Percentiles rank a stretch among this genome's conserved stretches.
Conservation (phyloP, 2,888 invertebrate species). For the Pegoplata infirma region DNA sequence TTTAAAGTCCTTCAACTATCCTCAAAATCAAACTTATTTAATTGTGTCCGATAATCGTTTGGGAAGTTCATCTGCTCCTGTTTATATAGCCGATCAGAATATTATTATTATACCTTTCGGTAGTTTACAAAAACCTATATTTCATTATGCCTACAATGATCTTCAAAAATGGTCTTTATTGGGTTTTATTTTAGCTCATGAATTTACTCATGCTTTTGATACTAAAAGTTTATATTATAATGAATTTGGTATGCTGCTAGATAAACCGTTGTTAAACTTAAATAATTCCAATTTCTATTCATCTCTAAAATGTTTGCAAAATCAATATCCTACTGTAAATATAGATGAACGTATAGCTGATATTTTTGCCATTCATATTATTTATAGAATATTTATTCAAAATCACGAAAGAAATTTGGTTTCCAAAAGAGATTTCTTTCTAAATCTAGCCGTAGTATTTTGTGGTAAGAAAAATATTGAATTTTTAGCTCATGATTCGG, state of each 20-base stretch:
- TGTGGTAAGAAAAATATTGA: constrained; percentile 64
- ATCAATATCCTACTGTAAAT: constrained; percentile 60
- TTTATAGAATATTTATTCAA: constrained; percentile 61
- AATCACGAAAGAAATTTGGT: constrained; percentile 39
- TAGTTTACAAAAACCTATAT: constrained; percentile 68
- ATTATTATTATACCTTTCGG: constrained; percentile 69
- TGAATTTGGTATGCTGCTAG: constrained; percentile 62
- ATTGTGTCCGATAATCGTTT: constrained; percentile 14
- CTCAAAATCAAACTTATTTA: constrained; percentile 21
- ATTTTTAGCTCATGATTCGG: constrained; percentile 69
- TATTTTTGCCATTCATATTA: constrained; percentile 69
- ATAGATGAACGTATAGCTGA: constrained; percentile 72
- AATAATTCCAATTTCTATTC: constrained; percentile 24
- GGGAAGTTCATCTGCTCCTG: constrained; percentile 65
- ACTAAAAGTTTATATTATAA: constrained; percentile 63
- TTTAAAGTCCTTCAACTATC: not conserved
- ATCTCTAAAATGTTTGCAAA: constrained; percentile 63
- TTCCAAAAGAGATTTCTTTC: constrained; percentile 68
- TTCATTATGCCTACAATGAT: constrained; percentile 63
- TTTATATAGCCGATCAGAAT: constrained; percentile 68
- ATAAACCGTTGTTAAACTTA: constrained; percentile 47
- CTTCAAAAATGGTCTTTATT: constrained; percentile 68
- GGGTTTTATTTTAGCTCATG: constrained; percentile 72
- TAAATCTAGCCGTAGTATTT: constrained; percentile 73
- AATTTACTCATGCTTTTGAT: constrained; percentile 71